Evolutionary conservation across 2,113 vertebrate genomes (phyloP), one percentile per base, ranked within the genome.

Genomic region (Psammodynastes pulverulentus): DNA sequence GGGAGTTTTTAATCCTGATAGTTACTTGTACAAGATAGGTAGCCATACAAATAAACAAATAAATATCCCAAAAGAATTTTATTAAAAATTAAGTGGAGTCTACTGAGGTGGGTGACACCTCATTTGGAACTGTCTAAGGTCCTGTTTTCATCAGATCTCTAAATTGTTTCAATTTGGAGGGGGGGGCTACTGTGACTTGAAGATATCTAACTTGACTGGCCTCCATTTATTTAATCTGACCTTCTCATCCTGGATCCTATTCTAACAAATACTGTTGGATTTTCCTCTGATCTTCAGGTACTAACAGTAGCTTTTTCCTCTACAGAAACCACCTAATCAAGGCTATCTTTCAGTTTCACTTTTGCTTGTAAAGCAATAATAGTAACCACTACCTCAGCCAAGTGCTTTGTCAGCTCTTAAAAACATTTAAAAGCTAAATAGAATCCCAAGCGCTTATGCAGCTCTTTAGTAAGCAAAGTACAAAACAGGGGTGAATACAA

Each of bases 401-500:
- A 56, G 86, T 90, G 51, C 48, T 88, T 93, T 51, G 46, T 88
- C 92, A 91, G 39, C 21, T 29, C 51, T 93, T 91, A 84, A 84
- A n/a, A 84, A 56, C 51, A 58, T 84, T 84, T 93, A 91, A 91
- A 88, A 43, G 53, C n/a, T 49, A 58, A 88, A 91, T 46, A 88
- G 24, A 51, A 87, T 54, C 49, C 58, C 53, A 56, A 84, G 13
- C 24, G 9, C 39, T 62, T 86, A 67, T 51, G 29, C 51, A 84
- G 51, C 52, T 93, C 89, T 84, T 93, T 93, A 84, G 49, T 86
- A 90, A 91, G 43, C 89, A 91, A 88, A 93, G n/a, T 88, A 84
- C 34, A 88, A 89, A 88, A 34, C n/a, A 91, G 23, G 51, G n/a
- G 34, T 19, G 21, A 91, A 88, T 53, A 9, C 39, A 89, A 9